Base-by-base conservation (phyloP, 2,888 invertebrate species). In the Formica aserva region DNA sequence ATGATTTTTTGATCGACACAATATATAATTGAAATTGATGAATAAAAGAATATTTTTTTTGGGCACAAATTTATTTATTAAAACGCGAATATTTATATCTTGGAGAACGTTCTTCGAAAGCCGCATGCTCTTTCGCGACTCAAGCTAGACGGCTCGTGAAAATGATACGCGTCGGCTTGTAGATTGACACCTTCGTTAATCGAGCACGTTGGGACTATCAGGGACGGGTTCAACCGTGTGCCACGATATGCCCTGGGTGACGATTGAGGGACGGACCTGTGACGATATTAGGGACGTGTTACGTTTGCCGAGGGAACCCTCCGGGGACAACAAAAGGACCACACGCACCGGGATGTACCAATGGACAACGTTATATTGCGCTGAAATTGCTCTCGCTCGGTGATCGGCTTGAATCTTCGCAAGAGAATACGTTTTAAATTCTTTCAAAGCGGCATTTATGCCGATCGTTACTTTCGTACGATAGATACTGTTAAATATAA, bases 221-320 rank as follows among this genome's bases (percentile, higher is more conserved):
- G 89, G 86, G 85, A 69, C 69, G 29, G 87, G 85, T 86, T 91
- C 87, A 88, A 86, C 84, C 85, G 84, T 89, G 90, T 82, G 88
- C 87, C 88, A 89, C 89, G 92, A 92, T 91, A 91, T 90, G 89
- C 85, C 86, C 90, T 87, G 85, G 82, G 82, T 85, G 89, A 89
- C 86, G 88, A 76, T 63, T 82, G 89, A 89, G 89, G 88, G 88
- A 90, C 90, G 89, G 86, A 91, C 91, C 92, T 91, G 90, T 89
- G 91, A 91, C 90, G 92, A 93, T 94, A 94, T 94, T 94, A 94
- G 92, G 92, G 90, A 92, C 94, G 92, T 94, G 94, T 94, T 93
- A 92, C 92, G 92, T 92, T 93, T 94, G 93, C 93, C 92, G 92
- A 91, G 91, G 92, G 92, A 92, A 92, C 91, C 92, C 92, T 91